Evolutionary conservation across 2,797 vertebrate genomes (phyloP).

Genomic region (Typhlichthys eigenmanni): DNA sequence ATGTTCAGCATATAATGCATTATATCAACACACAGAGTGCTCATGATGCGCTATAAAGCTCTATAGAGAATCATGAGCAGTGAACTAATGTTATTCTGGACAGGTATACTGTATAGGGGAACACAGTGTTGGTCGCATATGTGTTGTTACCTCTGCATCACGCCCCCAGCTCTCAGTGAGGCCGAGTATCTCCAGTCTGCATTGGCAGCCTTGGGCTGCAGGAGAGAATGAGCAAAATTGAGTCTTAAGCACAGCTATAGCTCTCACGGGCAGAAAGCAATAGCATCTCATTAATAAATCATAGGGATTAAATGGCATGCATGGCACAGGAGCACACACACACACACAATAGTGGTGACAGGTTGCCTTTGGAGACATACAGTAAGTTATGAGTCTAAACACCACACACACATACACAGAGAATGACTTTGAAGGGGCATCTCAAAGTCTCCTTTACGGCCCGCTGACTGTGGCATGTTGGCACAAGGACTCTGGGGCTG

Average conservation of each 20-base stretch:
- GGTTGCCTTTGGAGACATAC: constrained; percentile 43
- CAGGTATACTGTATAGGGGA: constrained; percentile 10
- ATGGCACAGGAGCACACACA: constrained; percentile 20
- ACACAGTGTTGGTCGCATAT: neutral
- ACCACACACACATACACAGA: constrained; percentile 4
- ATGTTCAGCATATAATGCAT: too few relatives aligned
- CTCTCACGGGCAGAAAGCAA: constrained; percentile 52
- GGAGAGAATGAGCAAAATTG: constrained; percentile 72
- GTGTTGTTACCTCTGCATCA: constrained; percentile 89
- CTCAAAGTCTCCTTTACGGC: constrained; percentile 5
- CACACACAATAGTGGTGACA: constrained; percentile 20
- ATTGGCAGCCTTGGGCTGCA: constrained; percentile 89
- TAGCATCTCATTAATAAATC: constrained; percentile 67
- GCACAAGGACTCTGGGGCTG: constrained; percentile 13
- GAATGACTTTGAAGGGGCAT: constrained; percentile 24
- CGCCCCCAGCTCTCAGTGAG: constrained; percentile 90
- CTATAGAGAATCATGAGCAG: too few relatives aligned
- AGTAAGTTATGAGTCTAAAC: constrained; percentile 38
- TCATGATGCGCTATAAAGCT: too few relatives aligned
- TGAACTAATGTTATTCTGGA: neutral
- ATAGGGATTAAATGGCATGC: constrained; percentile 28
- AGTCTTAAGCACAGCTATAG: constrained; percentile 57
- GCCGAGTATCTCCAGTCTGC: constrained; percentile 98
- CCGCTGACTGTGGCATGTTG: constrained; percentile 12
- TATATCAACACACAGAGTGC: too few relatives aligned